Percentiles rank a stretch among this genome's conserved stretches.
phyloP scores from a whole-genome alignment of 2,113 vertebrate species.

The Chlorodrepanis virens region DNA sequence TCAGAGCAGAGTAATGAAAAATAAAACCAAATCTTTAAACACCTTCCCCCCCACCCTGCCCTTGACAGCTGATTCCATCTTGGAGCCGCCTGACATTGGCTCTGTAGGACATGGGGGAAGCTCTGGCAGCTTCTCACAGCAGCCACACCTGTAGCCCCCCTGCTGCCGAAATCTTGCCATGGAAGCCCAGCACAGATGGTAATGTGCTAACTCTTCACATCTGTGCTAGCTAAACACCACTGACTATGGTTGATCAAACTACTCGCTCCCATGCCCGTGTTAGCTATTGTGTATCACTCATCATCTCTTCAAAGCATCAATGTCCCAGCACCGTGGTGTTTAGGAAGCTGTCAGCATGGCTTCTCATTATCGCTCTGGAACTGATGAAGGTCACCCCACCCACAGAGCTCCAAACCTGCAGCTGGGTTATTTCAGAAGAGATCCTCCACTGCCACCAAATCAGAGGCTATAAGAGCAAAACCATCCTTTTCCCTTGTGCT shows the following conservation, averaged over 20 bases:
- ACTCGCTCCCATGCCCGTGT: neutral
- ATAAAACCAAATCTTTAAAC: neutral
- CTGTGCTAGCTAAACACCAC: neutral
- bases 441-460: neutral
- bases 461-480: neutral
- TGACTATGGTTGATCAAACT: neutral
- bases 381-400: neutral
- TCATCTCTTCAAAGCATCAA: neutral
- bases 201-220: neutral
- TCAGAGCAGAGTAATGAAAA: neutral
- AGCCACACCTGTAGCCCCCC: neutral
- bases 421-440: neutral
- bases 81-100: fast-evolving
- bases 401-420: neutral
- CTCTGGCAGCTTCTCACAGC: neutral
- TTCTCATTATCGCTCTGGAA: neutral
- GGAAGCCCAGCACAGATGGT: neutral
- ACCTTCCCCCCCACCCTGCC: neutral
- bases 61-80: fast-evolving
- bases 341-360: neutral
- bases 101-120: fast-evolving
- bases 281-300: neutral
- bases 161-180: neutral
- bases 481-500: neutral
- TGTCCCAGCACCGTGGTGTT: neutral